Conservation (phyloP, 1,140 invertebrate genomes). For the Aphelinus certus region DNA sequence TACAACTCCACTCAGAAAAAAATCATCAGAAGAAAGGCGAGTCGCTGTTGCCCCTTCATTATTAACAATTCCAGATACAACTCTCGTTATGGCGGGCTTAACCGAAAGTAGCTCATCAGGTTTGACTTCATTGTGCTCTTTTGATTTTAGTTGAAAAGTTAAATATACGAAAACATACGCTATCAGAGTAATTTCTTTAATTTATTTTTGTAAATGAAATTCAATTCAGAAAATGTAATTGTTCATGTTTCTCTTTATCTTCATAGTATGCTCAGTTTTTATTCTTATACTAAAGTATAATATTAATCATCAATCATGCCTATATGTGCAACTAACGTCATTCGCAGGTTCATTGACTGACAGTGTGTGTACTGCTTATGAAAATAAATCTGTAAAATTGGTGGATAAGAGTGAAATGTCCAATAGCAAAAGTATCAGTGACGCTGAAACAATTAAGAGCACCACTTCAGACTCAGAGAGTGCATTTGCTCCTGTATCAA, state of each 20-base stretch:
- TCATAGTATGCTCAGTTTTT: too few relatives aligned
- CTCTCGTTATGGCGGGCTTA: conserved; percentile 59
- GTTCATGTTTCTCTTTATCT: too few relatives aligned
- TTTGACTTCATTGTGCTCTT: conserved; percentile 45
- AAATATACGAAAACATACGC: too few relatives aligned
- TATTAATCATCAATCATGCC: conserved; percentile 8
- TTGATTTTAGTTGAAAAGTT: neutral
- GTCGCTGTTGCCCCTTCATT: conserved; percentile 55
- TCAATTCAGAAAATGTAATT: neutral
- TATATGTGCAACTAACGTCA: conserved; percentile 32
- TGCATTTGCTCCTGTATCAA: conserved; percentile 48
- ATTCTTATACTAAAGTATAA: neutral
- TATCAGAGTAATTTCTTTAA: too few relatives aligned
- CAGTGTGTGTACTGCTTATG: conserved; percentile 71
- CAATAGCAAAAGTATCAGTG: conserved; percentile 40
- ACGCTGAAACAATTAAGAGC: conserved; percentile 35
- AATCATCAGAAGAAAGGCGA: conserved; percentile 62
- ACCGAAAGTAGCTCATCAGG: conserved; percentile 74
- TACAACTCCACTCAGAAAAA: conserved; percentile 61
- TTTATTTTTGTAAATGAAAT: too few relatives aligned
- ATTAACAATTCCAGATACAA: conserved; percentile 60
- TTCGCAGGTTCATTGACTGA: conserved; percentile 69
- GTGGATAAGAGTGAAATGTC: conserved; percentile 49
- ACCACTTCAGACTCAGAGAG: conserved; percentile 39
- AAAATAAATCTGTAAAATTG: conserved; percentile 58